Base-by-base conservation (phyloP, 2,113 vertebrate genomes). In the Thalassoma bifasciatum region DNA sequence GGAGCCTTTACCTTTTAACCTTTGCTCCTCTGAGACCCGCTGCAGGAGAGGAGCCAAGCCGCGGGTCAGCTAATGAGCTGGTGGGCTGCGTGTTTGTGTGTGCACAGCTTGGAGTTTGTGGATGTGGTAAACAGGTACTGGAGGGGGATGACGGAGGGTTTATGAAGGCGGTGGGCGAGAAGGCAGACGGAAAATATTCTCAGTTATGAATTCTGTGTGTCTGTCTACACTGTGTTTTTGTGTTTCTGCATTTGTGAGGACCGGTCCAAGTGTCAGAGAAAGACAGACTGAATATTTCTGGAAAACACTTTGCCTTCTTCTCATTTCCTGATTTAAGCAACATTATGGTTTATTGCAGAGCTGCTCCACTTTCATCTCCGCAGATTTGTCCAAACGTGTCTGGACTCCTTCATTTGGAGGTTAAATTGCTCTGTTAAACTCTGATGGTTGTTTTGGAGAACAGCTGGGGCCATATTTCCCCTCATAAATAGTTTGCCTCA, bases 61-160 rank as follows among this genome's bases (percentile, higher is more conserved):
- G 34, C 26, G 64, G 77, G 77, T 89, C 82, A 75, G 66, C 53
- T 86, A 85, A 88, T 87, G 79, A 88, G 74, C 65, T 36, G 52
- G 0, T 50, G 58, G 37, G 53, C 67, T 59, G 46, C 62, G 64
- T 66, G 64, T 42, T 11, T 73, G 49, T 76, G 68, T 77, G 74
- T 62, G 61, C 65, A 52, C 77, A 75, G 63, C 59, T 66, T 70
- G 76, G 70, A 71, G 61, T 71, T 56, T 53, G 77, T 75, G 66
- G 69, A 72, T 62, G 77, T 64, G 62, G 72, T 70, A 68, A 76
- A 74, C 60, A 81, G 67, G 46, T 57, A 57, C 2, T 42, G 36
- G 26, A 9, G 24, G 16, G 13, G n/a, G 34, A 13, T 12, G 21
- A 9, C 4, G 8, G 44, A 46, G 16, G 51, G 40, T 66, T 68